Evolutionary conservation across 1,140 invertebrate genomes (phyloP).

Genomic region (Camponotus floridanus): DNA sequence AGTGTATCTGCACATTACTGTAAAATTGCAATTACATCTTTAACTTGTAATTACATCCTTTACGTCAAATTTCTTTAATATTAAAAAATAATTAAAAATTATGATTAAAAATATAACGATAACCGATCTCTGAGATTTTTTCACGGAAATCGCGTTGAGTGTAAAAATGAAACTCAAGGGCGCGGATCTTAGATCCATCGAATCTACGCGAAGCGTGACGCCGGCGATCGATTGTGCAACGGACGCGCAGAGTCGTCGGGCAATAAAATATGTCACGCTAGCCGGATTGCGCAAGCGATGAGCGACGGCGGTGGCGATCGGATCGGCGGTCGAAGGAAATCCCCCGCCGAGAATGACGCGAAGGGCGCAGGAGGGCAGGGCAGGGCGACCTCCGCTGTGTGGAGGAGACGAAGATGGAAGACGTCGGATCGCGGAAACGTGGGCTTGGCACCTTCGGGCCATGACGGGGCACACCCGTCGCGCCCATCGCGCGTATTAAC

Average conservation of each 20-base stretch:
- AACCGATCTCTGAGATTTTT: background rate
- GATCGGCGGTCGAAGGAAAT: slow-evolving; percentile 63
- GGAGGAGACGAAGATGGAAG: slow-evolving; percentile 68
- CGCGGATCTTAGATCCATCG: slow-evolving; percentile 20
- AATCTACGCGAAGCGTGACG: slow-evolving; percentile 46
- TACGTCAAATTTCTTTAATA: background rate
- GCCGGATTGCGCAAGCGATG: slow-evolving; percentile 46
- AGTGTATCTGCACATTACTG: background rate
- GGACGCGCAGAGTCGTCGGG: slow-evolving; percentile 27
- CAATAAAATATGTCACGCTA: slow-evolving; percentile 59
- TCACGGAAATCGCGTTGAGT: background rate
- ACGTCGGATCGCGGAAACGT: slow-evolving; percentile 54
- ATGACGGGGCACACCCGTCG: slow-evolving; percentile 56
- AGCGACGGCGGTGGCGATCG: slow-evolving; percentile 21
- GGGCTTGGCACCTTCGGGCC: slow-evolving; percentile 67
- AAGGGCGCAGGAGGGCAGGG: slow-evolving; percentile 63
- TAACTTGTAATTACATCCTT: background rate
- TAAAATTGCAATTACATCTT: background rate
- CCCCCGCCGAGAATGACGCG: slow-evolving; percentile 10
- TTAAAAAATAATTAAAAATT: background rate
- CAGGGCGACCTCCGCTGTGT: slow-evolving; percentile 2
- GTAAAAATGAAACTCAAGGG: background rate
- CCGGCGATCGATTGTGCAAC: slow-evolving; percentile 48
- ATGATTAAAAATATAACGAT: background rate
- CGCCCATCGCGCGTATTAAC: slow-evolving; percentile 48